Evolutionary conservation across 2,113 vertebrate species (phyloP).

Genomic region (Macrotis lagotis): DNA sequence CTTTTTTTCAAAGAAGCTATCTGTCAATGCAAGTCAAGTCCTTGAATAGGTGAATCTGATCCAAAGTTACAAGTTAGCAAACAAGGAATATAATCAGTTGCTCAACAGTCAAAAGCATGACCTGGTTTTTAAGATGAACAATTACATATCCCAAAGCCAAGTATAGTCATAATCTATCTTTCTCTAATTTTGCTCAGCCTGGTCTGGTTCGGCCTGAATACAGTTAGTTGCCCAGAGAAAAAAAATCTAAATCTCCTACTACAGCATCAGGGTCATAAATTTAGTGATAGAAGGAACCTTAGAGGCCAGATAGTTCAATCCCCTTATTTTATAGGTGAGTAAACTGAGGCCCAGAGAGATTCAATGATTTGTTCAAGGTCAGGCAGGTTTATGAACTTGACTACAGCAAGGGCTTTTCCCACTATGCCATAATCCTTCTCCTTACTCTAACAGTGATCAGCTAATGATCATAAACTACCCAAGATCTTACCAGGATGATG

Average conservation of each 20-base stretch:
- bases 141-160: conserved; percentile 70
- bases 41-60: conserved; percentile 2
- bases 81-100: not conserved
- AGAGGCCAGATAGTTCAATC: not conserved
- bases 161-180: conserved; percentile 49
- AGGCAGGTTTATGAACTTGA: not conserved
- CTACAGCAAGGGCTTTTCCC: not conserved
- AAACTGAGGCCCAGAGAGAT: not conserved
- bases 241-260: conserved; percentile 68
- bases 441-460: conserved; percentile 4
- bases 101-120: conserved; percentile 18
- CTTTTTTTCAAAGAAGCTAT: not conserved
- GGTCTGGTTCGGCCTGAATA: conserved; percentile 58
- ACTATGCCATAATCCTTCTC: not conserved
- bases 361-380: not conserved
- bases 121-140: conserved; percentile 45
- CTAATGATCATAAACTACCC: conserved; percentile 41
- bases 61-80: conserved; percentile 10
- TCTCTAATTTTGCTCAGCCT: conserved; percentile 36
- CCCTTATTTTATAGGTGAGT: not conserved
- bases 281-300: not conserved
- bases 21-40: conserved; percentile 37
- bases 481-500: conserved; percentile 3
- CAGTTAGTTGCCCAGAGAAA: conserved; percentile 73
- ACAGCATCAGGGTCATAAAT: conserved; percentile 30